Evolutionary conservation across 2,797 vertebrate genomes (phyloP).

Genomic region (Dipus sagitta): DNA sequence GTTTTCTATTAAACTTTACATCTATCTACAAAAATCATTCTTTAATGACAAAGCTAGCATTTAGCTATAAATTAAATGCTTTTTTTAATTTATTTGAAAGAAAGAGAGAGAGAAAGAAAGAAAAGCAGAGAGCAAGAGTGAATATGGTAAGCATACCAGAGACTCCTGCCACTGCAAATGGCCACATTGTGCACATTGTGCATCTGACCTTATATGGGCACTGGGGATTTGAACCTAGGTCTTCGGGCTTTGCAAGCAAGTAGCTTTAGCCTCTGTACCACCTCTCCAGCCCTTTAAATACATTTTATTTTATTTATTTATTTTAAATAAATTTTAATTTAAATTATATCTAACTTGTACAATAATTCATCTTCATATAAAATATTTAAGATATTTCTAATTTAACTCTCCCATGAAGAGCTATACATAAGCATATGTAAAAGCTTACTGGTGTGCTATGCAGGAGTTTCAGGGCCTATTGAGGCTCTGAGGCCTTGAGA

Average conservation of each 20-base stretch:
- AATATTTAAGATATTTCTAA: conserved; percentile 17
- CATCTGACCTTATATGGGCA: no score
- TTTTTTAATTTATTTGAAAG: conserved; percentile 8
- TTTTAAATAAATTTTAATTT: neutral
- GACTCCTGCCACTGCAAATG: no score
- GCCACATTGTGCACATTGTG: no score
- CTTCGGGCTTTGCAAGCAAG: no score
- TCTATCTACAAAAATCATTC: neutral
- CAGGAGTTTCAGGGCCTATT: neutral
- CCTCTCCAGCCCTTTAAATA: no score
- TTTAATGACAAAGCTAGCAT: neutral
- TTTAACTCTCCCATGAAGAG: neutral
- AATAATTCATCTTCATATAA: neutral
- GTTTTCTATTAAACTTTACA: neutral
- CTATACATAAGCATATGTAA: neutral
- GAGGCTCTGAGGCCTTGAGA: neutral
- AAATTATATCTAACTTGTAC: neutral
- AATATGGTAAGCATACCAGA: no score
- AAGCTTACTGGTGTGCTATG: neutral
- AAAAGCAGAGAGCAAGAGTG: no score
- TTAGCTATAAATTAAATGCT: neutral
- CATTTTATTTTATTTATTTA: neutral
- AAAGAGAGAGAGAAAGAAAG: no score
- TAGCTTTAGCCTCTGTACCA: no score
- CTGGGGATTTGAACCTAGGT: no score